Percentiles rank a stretch among this genome's conserved stretches.
These are phyloP conservation scores for Amniataba percoides DNA, from an alignment of 2,797 vertebrate species.

Conservation along the genomic window DNA sequence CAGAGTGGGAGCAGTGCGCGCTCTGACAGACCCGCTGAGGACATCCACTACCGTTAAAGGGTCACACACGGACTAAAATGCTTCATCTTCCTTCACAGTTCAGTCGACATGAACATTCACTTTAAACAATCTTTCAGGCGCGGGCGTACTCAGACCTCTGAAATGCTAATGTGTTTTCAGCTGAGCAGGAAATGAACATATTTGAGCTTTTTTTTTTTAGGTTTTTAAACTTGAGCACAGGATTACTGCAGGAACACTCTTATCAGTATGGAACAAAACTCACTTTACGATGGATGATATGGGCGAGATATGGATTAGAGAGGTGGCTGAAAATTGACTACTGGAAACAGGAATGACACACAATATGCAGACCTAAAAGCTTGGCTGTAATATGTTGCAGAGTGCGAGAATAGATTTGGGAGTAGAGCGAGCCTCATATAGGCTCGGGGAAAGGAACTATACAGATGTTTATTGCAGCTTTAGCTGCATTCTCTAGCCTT, in stretches of 20 bases:
- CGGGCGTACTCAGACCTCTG: constrained; percentile 1
- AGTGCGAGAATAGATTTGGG: constrained; percentile 33
- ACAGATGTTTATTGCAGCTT: constrained; percentile 51
- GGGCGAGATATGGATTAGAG: constrained; percentile 34
- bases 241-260: constrained; percentile 25
- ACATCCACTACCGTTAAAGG: constrained; percentile 4
- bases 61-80: constrained; percentile 18
- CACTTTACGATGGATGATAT: constrained; percentile 25
- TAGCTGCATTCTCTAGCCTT: constrained; percentile 31
- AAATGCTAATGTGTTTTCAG: constrained; percentile 17
- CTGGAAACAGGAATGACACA: constrained; percentile 27
- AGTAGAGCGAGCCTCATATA: constrained; percentile 2
- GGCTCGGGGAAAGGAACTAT: constrained; percentile 1
- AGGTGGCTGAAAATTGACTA: constrained; percentile 29
- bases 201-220: constrained; percentile 16
- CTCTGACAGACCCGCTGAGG: constrained; percentile 26
- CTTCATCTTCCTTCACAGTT: constrained; percentile 31
- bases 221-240: constrained; percentile 28
- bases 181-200: constrained; percentile 41
- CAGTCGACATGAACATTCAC: constrained; percentile 26
- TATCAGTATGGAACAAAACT: constrained; percentile 50
- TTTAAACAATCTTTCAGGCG: constrained; percentile 28
- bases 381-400: constrained; percentile 33
- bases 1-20: constrained; percentile 16
- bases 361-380: constrained; percentile 26